Evolutionary conservation across 2,113 vertebrate genomes (phyloP).

Genomic region (Mola mola): DNA sequence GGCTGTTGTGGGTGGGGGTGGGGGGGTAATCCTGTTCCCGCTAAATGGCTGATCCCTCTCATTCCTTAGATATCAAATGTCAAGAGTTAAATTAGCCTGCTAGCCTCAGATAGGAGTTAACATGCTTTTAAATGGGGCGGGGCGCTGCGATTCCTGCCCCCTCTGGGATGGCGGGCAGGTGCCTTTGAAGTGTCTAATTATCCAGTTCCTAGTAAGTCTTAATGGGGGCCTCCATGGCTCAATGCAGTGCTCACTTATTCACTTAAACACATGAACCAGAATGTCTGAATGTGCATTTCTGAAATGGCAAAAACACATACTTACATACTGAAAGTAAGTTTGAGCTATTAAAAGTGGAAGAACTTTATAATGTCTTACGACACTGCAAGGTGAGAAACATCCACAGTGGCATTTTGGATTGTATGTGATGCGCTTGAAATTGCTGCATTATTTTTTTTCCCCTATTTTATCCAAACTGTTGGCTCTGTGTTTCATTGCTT

Average conservation of each 20-base stretch:
- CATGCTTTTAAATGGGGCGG: conserved; percentile 80
- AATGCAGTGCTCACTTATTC: conserved; percentile 15
- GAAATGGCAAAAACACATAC: background rate
- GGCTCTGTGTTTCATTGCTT: conserved; percentile 68
- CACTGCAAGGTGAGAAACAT: conserved; percentile 49
- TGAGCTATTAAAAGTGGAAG: conserved; percentile 21
- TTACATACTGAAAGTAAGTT: background rate
- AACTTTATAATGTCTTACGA: conserved; percentile 9
- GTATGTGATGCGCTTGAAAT: conserved; percentile 55
- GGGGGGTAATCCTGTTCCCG: conserved; percentile 85
- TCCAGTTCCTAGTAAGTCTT: conserved; percentile 73
- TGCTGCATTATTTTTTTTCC: conserved; percentile 42
- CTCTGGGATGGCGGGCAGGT: conserved; percentile 74
- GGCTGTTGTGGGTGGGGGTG: conserved; percentile 17
- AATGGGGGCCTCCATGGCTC: conserved; percentile 54
- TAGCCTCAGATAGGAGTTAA: conserved; percentile 84
- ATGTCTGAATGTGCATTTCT: conserved; percentile 13
- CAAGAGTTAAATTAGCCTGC: conserved; percentile 88
- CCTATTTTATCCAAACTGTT: conserved; percentile 60
- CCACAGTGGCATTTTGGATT: conserved; percentile 45
- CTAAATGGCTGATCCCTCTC: conserved; percentile 87
- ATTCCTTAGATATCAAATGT: conserved; percentile 87
- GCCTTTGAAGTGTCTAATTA: conserved; percentile 86
- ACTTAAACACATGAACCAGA: conserved; percentile 9
- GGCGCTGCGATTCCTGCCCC: conserved; percentile 67